These are phyloP conservation scores for Tetragnatha versicolor DNA, from an alignment of 1,140 invertebrate species.

Conservation along the genomic window DNA sequence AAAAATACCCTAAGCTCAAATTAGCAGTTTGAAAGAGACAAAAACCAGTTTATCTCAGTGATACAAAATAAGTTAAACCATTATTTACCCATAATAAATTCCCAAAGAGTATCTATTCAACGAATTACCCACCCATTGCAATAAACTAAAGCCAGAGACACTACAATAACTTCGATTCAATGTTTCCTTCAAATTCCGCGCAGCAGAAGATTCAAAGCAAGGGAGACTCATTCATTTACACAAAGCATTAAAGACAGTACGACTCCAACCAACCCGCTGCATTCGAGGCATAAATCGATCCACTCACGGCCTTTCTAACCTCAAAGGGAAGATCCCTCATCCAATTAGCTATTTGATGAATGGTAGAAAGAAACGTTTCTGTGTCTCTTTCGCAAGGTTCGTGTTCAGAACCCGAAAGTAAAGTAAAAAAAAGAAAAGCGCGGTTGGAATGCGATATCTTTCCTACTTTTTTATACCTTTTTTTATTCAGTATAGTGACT, in stretches of 20 bases:
- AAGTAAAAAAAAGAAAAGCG: background rate
- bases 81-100: no score
- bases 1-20: no score
- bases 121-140: no score
- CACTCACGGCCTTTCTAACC: background rate
- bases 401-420: background rate
- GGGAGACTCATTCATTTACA: slow-evolving; percentile 25
- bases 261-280: slow-evolving; percentile 20
- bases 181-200: no score
- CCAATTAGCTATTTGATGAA: slow-evolving; percentile 30
- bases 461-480: background rate
- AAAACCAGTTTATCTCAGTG: no score
- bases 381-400: background rate
- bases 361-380: slow-evolving; percentile 5
- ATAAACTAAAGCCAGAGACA: no score
- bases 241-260: slow-evolving; percentile 15
- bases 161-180: no score
- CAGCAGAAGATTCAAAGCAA: no score
- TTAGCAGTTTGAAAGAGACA: no score
- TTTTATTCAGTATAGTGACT: no score
- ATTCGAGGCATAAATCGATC: slow-evolving; percentile 10
- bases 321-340: slow-evolving; percentile 5
- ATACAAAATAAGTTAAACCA: no score
- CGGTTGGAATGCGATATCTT: background rate
- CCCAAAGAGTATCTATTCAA: no score